phyloP scores from a whole-genome alignment of 2,888 invertebrate species.

The Crossocerus cetratus region DNA sequence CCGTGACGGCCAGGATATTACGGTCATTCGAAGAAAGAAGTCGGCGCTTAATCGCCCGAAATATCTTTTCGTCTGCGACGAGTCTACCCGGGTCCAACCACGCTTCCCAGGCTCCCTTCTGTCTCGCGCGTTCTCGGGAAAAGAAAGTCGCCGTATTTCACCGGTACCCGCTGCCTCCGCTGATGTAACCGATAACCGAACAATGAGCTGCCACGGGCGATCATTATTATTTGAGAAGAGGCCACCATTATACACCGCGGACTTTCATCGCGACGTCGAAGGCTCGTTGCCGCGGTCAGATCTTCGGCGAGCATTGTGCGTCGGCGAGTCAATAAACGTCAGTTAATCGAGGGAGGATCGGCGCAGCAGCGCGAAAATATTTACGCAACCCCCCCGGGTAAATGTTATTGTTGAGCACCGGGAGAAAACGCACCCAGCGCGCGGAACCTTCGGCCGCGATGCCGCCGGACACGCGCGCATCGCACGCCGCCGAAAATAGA shows the following conservation, averaged over 20 bases:
- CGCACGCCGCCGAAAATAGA: constrained; percentile 7
- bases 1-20: constrained; percentile 29
- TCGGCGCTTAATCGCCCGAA: constrained; percentile 14
- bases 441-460: constrained; percentile 5
- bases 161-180: not conserved
- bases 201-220: not conserved
- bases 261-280: too few species aligned
- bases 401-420: constrained; percentile 21
- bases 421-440: constrained; percentile 11
- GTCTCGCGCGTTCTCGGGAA: not conserved
- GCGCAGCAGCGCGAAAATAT: constrained; percentile 13
- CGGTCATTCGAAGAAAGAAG: constrained; percentile 33
- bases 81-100: constrained; percentile 2
- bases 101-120: constrained; percentile 1
- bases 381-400: constrained; percentile 11
- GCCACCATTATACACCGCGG: too few species aligned
- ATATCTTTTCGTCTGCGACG: constrained; percentile 13
- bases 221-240: too few species aligned
- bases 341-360: constrained; percentile 12
- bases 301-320: not conserved
- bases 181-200: not conserved
- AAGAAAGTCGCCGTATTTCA: not conserved
- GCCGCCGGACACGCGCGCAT: constrained; percentile 2
- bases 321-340: constrained; percentile 24
- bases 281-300: not conserved